Conservation (phyloP, 2,797 vertebrate species). For the Hyperoplus immaculatus region DNA sequence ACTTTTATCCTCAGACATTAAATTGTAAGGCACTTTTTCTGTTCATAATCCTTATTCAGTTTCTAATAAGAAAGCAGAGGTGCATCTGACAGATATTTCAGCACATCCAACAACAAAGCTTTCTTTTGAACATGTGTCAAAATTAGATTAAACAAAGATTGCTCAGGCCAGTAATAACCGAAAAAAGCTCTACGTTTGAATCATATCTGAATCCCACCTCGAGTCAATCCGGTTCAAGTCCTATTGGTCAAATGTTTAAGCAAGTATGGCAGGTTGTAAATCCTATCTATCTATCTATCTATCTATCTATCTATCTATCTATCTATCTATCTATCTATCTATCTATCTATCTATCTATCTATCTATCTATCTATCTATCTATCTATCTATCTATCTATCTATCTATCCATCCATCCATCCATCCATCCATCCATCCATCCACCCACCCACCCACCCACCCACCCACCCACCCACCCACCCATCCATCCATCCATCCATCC, state of each 20-base stretch:
- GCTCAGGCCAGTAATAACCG: constrained; percentile 12
- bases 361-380: too few species aligned
- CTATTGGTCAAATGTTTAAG: background rate
- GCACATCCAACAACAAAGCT: constrained; percentile 24
- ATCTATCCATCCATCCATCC: too few species aligned
- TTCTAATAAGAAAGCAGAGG: constrained; percentile 18
- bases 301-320: too few species aligned
- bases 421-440: too few species aligned
- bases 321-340: too few species aligned
- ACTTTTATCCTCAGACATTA: constrained; percentile 11
- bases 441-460: too few species aligned
- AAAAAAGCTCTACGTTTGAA: constrained; percentile 10
- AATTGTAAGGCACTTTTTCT: constrained; percentile 12
- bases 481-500: too few species aligned
- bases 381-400: too few species aligned
- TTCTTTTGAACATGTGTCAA: constrained; percentile 20
- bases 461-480: too few species aligned
- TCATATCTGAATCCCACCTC: constrained; percentile 2
- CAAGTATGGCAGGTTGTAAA: background rate
- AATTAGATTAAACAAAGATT: constrained; percentile 2
- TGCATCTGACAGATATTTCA: constrained; percentile 7
- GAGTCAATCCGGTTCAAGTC: constrained; percentile 1
- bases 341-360: too few species aligned
- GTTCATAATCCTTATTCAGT: constrained; percentile 32
- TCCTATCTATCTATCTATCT: too few species aligned